phyloP scores from a whole-genome alignment of 2,113 vertebrate genomes.

The Podarcis muralis region DNA sequence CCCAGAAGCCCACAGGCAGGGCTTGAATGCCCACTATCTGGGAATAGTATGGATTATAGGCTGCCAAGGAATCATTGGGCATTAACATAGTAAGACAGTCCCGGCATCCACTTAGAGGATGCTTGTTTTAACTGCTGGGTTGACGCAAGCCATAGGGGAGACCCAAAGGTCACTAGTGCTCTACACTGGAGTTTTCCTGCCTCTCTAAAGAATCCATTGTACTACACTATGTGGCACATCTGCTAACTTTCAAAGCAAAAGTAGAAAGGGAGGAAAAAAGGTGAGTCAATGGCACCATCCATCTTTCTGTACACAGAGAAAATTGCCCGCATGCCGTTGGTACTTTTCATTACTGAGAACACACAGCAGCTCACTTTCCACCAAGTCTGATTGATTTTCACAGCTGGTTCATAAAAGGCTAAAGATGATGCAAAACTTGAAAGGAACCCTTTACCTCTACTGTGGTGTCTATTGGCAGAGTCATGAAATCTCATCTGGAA shows the following conservation, averaged over 20 bases:
- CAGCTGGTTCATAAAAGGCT: constrained; percentile 65
- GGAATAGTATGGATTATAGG: constrained; percentile 39
- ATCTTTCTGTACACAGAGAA: constrained; percentile 60
- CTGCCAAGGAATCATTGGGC: constrained; percentile 44
- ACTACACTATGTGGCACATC: constrained; percentile 64
- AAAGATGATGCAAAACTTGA: constrained; percentile 61
- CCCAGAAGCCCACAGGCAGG: too few relatives aligned
- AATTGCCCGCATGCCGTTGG: constrained; percentile 56
- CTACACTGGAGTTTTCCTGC: constrained; percentile 44
- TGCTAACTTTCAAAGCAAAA: constrained; percentile 73
- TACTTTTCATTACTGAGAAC: constrained; percentile 68
- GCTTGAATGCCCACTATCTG: too few relatives aligned
- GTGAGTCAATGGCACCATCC: constrained; percentile 56
- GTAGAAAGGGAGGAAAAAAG: constrained; percentile 50
- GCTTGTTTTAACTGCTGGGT: constrained; percentile 65
- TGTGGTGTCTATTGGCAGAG: constrained; percentile 24
- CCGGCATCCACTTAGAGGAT: constrained; percentile 48
- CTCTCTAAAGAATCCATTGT: constrained; percentile 56
- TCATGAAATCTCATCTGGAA: constrained; percentile 39
- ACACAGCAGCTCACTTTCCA: constrained; percentile 60
- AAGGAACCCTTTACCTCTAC: constrained; percentile 57
- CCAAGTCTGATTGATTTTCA: constrained; percentile 75
- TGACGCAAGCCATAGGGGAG: constrained; percentile 47
- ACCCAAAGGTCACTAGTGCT: constrained; percentile 64
- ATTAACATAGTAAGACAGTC: constrained; percentile 52